Evolutionary conservation across 2,113 vertebrate species (phyloP).

Genomic region (Ursus arctos): DNA sequence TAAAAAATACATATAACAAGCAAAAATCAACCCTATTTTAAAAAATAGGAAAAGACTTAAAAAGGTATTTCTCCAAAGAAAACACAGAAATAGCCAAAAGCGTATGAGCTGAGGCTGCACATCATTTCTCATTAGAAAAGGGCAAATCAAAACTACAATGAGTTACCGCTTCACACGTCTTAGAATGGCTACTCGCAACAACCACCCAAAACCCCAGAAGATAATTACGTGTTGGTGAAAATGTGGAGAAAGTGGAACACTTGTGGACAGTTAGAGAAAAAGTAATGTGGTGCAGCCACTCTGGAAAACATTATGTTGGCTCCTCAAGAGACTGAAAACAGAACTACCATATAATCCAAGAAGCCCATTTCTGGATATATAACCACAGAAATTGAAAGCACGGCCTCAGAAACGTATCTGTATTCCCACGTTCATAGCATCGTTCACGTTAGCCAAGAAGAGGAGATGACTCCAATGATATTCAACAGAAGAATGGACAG

Average conservation of each 20-base stretch:
- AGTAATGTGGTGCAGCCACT: rapidly evolving
- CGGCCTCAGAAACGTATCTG: rapidly evolving
- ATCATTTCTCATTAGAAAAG: neutral
- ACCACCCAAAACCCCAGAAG: neutral
- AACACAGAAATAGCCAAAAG: rapidly evolving
- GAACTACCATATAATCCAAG: rapidly evolving
- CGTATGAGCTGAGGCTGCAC: rapidly evolving
- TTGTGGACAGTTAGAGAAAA: rapidly evolving
- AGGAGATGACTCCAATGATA: rapidly evolving
- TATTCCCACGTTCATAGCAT: rapidly evolving
- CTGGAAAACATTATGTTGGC: rapidly evolving
- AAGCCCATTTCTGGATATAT: rapidly evolving
- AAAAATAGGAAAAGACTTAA: neutral
- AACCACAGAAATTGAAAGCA: neutral
- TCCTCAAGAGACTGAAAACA: rapidly evolving
- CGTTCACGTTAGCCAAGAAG: rapidly evolving
- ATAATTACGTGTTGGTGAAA: neutral
- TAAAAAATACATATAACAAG: neutral
- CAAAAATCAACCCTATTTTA: neutral
- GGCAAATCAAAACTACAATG: rapidly evolving
- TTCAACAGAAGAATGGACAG: rapidly evolving
- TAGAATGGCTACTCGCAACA: too few relatives aligned
- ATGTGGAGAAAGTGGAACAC: neutral
- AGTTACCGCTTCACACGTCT: neutral
- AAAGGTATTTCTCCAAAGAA: neutral